These are phyloP conservation scores for Diabrotica undecimpunctata DNA, from an alignment of 1,140 invertebrate species.

Conservation along the genomic window DNA sequence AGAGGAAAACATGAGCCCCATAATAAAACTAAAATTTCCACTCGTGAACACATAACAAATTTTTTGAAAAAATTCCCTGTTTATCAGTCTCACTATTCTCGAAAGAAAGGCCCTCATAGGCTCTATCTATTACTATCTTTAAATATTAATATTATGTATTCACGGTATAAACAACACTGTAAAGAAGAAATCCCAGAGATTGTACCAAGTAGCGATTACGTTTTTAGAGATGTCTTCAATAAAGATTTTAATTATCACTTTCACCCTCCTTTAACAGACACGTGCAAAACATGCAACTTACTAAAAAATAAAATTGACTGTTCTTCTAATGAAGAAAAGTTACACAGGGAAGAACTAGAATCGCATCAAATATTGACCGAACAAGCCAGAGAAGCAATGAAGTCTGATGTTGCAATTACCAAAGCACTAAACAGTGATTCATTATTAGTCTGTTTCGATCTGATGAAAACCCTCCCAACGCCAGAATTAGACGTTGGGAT, in stretches of 20 bases:
- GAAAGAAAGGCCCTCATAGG: constrained; percentile 5
- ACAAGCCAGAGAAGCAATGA: constrained; percentile 16
- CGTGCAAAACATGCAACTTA: background rate
- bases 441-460: constrained; percentile 24
- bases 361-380: constrained; percentile 22
- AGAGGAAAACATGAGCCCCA: no score
- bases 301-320: background rate
- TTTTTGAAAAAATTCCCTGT: background rate
- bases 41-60: no score
- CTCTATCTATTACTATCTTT: constrained; percentile 1
- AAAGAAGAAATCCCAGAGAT: background rate
- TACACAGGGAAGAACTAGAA: background rate
- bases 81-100: constrained; percentile 8
- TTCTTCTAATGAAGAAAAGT: background rate
- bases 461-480: constrained; percentile 29
- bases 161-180: constrained; percentile 1
- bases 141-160: constrained; percentile 11
- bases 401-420: constrained; percentile 13
- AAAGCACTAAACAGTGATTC: constrained; percentile 13
- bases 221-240: constrained; percentile 7
- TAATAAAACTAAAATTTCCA: no score
- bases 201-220: background rate
- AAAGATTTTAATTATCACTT: constrained; percentile 11
- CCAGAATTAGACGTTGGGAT: constrained; percentile 23
- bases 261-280: constrained; percentile 1